Evolutionary conservation across 2,113 vertebrate species (phyloP).

Genomic region (Pomatostomus ruficeps): DNA sequence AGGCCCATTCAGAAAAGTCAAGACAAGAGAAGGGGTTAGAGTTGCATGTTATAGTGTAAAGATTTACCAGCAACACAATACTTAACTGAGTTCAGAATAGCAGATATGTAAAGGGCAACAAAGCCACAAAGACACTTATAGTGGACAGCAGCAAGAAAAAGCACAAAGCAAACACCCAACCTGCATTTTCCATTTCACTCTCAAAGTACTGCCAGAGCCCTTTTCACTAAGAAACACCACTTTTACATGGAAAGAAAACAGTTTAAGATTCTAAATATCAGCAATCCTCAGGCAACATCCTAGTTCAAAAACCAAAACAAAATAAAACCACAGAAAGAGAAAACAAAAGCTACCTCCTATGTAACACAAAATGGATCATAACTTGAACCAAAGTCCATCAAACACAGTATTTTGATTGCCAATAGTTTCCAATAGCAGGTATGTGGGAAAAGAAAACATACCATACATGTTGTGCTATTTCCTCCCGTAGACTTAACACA

Average conservation of each 20-base stretch:
- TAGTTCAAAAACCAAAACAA: neutral
- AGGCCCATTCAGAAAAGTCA: neutral
- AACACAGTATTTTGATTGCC: neutral
- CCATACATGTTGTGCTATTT: neutral
- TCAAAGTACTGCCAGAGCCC: accelerated
- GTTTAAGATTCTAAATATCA: neutral
- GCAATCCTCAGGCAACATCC: neutral
- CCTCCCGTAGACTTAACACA: neutral
- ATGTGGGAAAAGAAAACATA: neutral
- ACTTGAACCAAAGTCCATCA: neutral
- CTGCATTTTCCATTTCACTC: neutral
- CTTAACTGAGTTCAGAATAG: neutral
- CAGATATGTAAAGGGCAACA: neutral
- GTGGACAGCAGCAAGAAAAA: neutral
- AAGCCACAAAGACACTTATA: neutral
- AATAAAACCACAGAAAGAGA: neutral
- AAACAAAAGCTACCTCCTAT: neutral
- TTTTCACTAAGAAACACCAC: neutral
- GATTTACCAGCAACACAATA: neutral
- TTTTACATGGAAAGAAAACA: neutral
- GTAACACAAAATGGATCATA: neutral
- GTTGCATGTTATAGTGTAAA: neutral
- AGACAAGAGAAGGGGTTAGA: neutral
- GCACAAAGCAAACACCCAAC: neutral
- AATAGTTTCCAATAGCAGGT: neutral